Evolutionary conservation across 35 echinoderm and acorn worm species (phyloP).

Genomic region (Ophiothrix spiculata): DNA sequence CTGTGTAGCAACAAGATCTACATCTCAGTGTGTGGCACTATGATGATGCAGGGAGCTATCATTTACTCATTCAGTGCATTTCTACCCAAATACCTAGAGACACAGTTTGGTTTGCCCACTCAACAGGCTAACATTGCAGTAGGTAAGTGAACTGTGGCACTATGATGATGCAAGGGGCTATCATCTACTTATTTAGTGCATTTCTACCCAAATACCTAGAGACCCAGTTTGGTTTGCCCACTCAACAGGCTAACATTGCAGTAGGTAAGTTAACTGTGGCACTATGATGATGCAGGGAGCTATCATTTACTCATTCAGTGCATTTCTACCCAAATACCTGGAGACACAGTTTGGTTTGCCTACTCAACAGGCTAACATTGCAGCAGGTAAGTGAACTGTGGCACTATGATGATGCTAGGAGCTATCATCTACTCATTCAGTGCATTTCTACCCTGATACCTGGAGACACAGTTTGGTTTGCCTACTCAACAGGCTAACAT

Average conservation of each 20-base stretch:
- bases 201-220: constrained; percentile 11
- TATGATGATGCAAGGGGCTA: neutral
- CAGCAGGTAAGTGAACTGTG: neutral
- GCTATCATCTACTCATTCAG: too few relatives aligned
- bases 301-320: neutral
- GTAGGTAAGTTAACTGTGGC: neutral
- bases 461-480: too few relatives aligned
- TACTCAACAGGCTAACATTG: neutral
- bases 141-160: neutral
- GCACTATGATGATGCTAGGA: too few relatives aligned
- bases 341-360: constrained; percentile 3
- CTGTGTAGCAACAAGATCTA: neutral
- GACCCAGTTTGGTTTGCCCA: neutral
- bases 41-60: constrained; percentile 5
- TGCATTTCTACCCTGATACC: too few relatives aligned
- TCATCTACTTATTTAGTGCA: neutral
- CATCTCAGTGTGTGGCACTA: neutral
- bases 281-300: constrained; percentile 1
- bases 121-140: neutral
- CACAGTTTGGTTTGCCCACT: neutral
- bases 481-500: too few relatives aligned
- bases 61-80: neutral
- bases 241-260: neutral
- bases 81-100: constrained; percentile 7
- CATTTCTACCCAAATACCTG: constrained; percentile 9